Evolutionary conservation across 1,140 invertebrate genomes (phyloP), one percentile per base, ranked within the genome.

Genomic region (Polypedilum vanderplanki): DNA sequence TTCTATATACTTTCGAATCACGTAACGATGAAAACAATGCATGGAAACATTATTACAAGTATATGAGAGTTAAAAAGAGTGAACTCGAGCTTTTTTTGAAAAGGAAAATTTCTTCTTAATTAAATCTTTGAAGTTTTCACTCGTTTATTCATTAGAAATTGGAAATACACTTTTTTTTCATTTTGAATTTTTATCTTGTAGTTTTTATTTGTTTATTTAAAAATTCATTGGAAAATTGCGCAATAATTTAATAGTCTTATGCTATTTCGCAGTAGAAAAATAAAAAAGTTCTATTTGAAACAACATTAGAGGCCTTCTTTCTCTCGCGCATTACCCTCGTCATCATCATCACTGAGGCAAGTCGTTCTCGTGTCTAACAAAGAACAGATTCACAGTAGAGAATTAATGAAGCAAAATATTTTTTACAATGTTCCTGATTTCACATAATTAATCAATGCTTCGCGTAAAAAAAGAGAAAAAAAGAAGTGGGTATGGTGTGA

Each of bases 331-430:
- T 4, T 57, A 57, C 46, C 46, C 46, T 57, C n/a, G 46, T 57
- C 46, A 57, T 57, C 9, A n/a, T n/a, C 24, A 33, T 33, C 5
- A 33, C 24, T 33, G 33, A 40, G 0, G 9, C 12, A 74, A 41
- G 24, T 24, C 40, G 24, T 8, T 74, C 73, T 15, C 40, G 22
- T 74, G 24, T 40, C 24, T 17, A 18, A 17, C 73, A 17, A 24
- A 40, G 40, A 17, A 74, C 7, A 41, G 22, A 74, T 17, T 74
- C 73, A 40, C 33, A 15, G 10, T 74, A 74, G 17, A 20, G 20
- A 70, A 70, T 70, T 70, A 70, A 70, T 70, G 65, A 22, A 70
- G 17, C 65, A 22, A 70, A 70, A 70, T 70, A 20, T 70, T 70
- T 22, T 20, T 22, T 57, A 33, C 7, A 75, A 24, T 33, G 17